Base-by-base conservation (phyloP, 2,113 vertebrate species). In the Cisticola juncidis region DNA sequence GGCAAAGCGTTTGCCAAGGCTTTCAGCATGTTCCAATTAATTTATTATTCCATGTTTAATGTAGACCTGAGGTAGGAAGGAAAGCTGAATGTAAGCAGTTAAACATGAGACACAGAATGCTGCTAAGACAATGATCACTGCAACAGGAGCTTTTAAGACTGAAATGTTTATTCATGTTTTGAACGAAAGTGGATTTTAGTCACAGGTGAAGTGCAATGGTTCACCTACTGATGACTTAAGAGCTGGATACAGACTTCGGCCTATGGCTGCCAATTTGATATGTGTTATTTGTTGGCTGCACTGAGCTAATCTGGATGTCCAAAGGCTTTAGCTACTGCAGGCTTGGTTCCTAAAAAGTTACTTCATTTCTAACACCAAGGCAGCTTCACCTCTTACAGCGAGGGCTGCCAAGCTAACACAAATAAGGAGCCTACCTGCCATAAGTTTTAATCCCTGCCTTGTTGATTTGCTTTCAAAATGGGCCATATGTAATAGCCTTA, bases 1-100 rank as follows among this genome's bases (percentile, higher is more conserved):
- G 42, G 73, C 72, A 94, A 92, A 95, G 81, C 1, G 2, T 88
- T 29, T 53, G 89, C 93, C 89, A 84, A 81, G 57, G 22, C 79
- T 88, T 45, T 86, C 88, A 94, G 94, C 47, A n/a, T 53, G 76
- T 76, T 81, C 65, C 92, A 93, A 74, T 96, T 95, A 95, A 95
- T 91, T 83, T 77, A 90, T 56, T 51, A 51, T 86, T 96, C 71
- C 73, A 77, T 22, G 22, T 94, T 90, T 91, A 60, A 74, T 29
- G 48, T 62, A 88, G 83, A 72, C 62, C 72, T 72, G 80, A 85
- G 74, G 66, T 60, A 73, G 69, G 85, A 87, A 14, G 74, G 61
- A 29, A 81, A 72, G 92, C 36, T 91, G 71, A 78, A 81, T 20
- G 23, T 13, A 69, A 95, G 89, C 81, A 93, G 65, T 58, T 84